Conservation (phyloP, 2,113 vertebrate species). For the Phaethon lepturus region DNA sequence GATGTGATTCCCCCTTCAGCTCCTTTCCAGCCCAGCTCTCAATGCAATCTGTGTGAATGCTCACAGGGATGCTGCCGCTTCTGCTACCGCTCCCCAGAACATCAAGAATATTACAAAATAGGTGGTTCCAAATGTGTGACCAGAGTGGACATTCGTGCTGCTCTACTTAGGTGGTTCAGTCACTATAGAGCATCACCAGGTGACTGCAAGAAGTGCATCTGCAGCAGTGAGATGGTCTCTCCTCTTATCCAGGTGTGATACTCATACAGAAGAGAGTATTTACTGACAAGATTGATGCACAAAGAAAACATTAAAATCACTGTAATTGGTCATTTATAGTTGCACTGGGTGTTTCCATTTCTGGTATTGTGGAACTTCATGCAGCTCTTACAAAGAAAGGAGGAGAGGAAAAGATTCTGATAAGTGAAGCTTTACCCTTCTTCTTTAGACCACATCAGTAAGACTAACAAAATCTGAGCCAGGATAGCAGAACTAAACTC, state of each 20-base stretch:
- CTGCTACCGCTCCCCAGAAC: background rate
- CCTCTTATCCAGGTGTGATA: background rate
- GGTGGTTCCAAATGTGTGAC: background rate
- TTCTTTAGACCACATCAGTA: background rate
- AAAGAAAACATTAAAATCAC: background rate
- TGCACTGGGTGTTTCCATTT: constrained; percentile 24
- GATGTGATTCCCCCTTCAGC: background rate
- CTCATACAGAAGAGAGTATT: background rate
- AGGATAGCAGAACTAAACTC: background rate
- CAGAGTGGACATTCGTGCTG: background rate
- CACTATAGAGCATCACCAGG: background rate
- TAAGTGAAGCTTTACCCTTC: background rate
- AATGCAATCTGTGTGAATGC: background rate
- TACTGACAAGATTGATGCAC: background rate
- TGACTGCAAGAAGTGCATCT: background rate
- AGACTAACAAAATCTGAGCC: background rate
- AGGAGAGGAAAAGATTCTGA: background rate
- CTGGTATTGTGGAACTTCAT: background rate
- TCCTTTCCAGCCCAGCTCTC: background rate
- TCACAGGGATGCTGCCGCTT: background rate
- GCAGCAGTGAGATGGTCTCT: background rate
- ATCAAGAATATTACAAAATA: background rate
- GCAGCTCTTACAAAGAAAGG: background rate
- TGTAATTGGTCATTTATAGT: background rate
- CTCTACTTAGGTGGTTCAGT: background rate